phyloP scores from a whole-genome alignment of 2,888 invertebrate genomes.

The Volucella bombylans region DNA sequence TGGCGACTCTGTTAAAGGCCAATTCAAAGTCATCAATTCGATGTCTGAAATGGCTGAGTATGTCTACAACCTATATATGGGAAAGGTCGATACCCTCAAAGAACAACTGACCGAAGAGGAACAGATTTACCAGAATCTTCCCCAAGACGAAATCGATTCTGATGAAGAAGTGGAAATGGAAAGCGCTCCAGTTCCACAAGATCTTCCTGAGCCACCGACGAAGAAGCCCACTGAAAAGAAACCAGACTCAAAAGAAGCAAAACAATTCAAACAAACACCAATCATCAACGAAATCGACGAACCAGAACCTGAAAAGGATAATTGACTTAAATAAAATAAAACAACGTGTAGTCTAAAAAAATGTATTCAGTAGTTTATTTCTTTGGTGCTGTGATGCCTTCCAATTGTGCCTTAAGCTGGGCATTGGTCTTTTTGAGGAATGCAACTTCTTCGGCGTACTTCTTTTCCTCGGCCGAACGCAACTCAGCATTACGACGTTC shows the following conservation, averaged over 20 bases:
- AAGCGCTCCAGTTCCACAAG: neutral
- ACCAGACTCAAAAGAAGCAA: slow-evolving; percentile 59
- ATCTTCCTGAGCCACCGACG: slow-evolving; percentile 59
- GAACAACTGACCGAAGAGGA: slow-evolving; percentile 75
- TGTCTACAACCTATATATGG: slow-evolving; percentile 95
- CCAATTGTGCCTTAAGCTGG: slow-evolving; percentile 95
- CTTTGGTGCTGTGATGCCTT: slow-evolving; percentile 96
- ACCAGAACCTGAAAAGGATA: slow-evolving; percentile 59
- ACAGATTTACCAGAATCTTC: slow-evolving; percentile 80
- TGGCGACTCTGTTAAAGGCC: slow-evolving; percentile 81
- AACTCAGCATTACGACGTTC: slow-evolving; percentile 92
- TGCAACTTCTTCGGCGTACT: slow-evolving; percentile 94
- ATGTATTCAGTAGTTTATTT: slow-evolving; percentile 84
- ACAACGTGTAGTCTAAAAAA: slow-evolving; percentile 33
- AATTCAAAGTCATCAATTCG: slow-evolving; percentile 79
- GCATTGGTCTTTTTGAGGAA: slow-evolving; percentile 97
- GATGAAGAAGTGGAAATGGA: slow-evolving; percentile 62
- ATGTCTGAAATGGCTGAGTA: slow-evolving; percentile 98
- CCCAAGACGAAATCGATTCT: slow-evolving; percentile 81
- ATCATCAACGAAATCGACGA: slow-evolving; percentile 84
- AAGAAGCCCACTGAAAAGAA: slow-evolving; percentile 42
- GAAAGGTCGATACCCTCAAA: slow-evolving; percentile 87
- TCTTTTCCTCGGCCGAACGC: slow-evolving; percentile 94
- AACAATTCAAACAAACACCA: slow-evolving; percentile 79
- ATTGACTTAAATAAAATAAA: slow-evolving; percentile 50